Percentiles rank a stretch among this genome's conserved stretches.
These are phyloP conservation scores for Platycheirus albimanus DNA, from an alignment of 2,888 invertebrate species.

Conservation along the genomic window DNA sequence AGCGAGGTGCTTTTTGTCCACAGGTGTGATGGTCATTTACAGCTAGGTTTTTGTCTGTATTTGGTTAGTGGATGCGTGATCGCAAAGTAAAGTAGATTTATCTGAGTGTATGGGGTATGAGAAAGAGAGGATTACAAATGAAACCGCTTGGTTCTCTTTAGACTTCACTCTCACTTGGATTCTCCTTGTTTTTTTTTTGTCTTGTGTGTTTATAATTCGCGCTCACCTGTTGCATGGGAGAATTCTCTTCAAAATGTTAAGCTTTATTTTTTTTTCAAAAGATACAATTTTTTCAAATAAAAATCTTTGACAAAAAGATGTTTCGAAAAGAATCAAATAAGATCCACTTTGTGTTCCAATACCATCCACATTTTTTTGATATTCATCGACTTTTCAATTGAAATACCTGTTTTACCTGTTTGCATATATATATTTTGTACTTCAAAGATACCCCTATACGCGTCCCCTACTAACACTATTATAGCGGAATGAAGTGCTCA, in stretches of 20 bases:
- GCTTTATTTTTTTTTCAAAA: too few species aligned
- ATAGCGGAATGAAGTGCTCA: conserved; percentile 79
- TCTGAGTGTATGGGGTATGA: conserved; percentile 13
- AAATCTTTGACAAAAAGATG: background rate
- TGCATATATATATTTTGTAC: conserved; percentile 67
- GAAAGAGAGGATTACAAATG: conserved; percentile 44
- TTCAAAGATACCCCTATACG: conserved; percentile 50
- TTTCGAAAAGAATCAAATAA: too few species aligned
- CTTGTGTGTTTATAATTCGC: background rate
- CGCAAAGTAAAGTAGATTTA: conserved; percentile 58
- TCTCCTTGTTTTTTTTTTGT: conserved; percentile 47
- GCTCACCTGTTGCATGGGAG: conserved; percentile 31
- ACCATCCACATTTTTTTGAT: conserved; percentile 37
- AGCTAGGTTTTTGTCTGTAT: conserved; percentile 69
- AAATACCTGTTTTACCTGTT: conserved; percentile 83
- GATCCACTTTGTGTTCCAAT: too few species aligned
- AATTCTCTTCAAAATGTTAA: conserved; percentile 57
- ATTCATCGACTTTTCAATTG: conserved; percentile 59
- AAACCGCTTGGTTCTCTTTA: conserved; percentile 73
- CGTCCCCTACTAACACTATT: conserved; percentile 82
- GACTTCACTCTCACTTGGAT: conserved; percentile 79
- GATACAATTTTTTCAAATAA: background rate
- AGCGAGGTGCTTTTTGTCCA: conserved; percentile 33
- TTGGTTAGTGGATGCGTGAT: conserved; percentile 53
- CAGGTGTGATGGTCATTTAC: conserved; percentile 73